Conservation (phyloP, 1,140 invertebrate species). For the Diorhabda sublineata region DNA sequence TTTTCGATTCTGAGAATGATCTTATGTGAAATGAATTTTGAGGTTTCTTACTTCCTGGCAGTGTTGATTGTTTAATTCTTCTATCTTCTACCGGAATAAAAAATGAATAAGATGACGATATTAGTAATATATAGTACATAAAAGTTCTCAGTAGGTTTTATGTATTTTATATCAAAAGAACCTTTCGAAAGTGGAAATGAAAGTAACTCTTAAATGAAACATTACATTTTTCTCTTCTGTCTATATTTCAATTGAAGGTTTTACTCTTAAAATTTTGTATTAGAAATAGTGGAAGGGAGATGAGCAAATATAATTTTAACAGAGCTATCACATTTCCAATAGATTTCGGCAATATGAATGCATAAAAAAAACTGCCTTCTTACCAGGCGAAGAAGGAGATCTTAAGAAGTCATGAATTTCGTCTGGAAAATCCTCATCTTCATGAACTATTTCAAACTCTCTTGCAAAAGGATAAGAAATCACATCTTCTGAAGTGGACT, state of each 20-base stretch:
- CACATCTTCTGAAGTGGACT: slow-evolving; percentile 19
- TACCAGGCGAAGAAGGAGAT: slow-evolving; percentile 27
- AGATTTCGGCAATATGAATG: too few species aligned
- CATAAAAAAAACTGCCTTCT: neutral
- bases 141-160: too few species aligned
- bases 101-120: slow-evolving; percentile 1
- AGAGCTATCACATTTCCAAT: too few species aligned
- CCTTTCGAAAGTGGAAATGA: too few species aligned
- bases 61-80: slow-evolving; percentile 51
- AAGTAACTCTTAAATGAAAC: too few species aligned
- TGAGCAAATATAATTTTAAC: too few species aligned
- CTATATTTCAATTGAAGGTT: too few species aligned
- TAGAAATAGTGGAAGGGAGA: too few species aligned
- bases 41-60: slow-evolving; percentile 50
- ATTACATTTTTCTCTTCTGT: too few species aligned
- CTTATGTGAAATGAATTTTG: slow-evolving; percentile 52
- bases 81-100: slow-evolving; percentile 19
- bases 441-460: slow-evolving; percentile 16
- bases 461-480: slow-evolving; percentile 9
- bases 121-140: too few species aligned
- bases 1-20: slow-evolving; percentile 62
- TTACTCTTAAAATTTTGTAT: too few species aligned
- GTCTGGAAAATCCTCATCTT: slow-evolving; percentile 25
- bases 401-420: slow-evolving; percentile 22
- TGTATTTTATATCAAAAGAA: too few species aligned